These are phyloP conservation scores for Melanargia galathea DNA, from an alignment of 2,888 invertebrate genomes.

Conservation along the genomic window DNA sequence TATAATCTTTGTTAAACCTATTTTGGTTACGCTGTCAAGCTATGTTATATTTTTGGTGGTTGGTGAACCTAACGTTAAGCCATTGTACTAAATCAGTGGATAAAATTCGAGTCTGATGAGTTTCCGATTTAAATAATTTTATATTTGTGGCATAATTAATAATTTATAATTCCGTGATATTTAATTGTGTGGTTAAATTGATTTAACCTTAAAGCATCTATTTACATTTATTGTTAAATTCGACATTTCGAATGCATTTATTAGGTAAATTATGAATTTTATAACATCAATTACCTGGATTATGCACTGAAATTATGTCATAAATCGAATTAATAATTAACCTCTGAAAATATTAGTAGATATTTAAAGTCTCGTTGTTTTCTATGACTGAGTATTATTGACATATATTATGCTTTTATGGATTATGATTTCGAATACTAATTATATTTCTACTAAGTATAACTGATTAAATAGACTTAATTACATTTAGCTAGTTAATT, in stretches of 20 bases:
- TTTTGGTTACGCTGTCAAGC: background rate
- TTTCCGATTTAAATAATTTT: conserved; percentile 35
- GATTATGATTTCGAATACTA: background rate
- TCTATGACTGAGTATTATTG: conserved; percentile 5
- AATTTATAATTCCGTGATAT: conserved; percentile 35
- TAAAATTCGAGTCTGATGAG: conserved; percentile 34
- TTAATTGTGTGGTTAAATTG: conserved; percentile 36
- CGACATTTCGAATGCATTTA: conserved; percentile 9
- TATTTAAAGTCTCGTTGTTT: background rate
- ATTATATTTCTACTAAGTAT: conserved; percentile 1
- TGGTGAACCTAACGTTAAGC: conserved; percentile 5
- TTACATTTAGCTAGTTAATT: background rate
- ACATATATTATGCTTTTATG: background rate
- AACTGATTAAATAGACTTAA: background rate
- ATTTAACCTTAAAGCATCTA: conserved; percentile 32
- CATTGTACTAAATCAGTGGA: conserved; percentile 32
- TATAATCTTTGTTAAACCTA: background rate
- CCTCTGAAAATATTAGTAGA: conserved; percentile 6
- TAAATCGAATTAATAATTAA: conserved; percentile 15
- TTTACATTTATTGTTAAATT: conserved; percentile 26
- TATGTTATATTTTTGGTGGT: background rate
- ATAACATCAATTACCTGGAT: conserved; percentile 1
- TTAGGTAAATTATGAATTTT: conserved; percentile 8
- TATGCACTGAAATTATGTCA: background rate
- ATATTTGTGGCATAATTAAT: conserved; percentile 32